Conservation (phyloP, 2,113 vertebrate species). For the Alexandromys fortis region DNA sequence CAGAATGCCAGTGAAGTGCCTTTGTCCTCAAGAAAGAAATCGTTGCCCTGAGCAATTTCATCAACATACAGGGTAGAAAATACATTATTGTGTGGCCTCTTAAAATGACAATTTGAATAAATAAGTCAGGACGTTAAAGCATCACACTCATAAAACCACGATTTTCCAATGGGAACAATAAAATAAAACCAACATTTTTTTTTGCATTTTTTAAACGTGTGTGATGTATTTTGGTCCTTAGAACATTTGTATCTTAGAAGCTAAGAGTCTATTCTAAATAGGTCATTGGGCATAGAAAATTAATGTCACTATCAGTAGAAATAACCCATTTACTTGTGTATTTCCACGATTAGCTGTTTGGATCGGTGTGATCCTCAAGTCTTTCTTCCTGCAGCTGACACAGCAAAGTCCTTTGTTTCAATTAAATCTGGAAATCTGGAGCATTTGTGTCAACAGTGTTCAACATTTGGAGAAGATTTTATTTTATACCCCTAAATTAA, state of each 20-base stretch:
- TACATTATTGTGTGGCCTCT: conserved; percentile 9
- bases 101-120: conserved; percentile 51
- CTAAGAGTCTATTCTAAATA: conserved; percentile 2
- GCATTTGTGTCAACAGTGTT: not conserved
- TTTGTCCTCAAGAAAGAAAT: conserved; percentile 50
- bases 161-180: conserved; percentile 24
- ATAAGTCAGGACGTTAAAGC: conserved; percentile 9
- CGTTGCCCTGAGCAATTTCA: conserved; percentile 40
- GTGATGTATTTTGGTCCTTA: not conserved
- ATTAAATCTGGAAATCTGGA: conserved; percentile 39
- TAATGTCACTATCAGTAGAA: conserved; percentile 16
- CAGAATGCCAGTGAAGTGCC: conserved; percentile 26
- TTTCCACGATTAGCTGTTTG: not conserved
- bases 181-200: conserved; percentile 53
- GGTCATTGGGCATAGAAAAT: conserved; percentile 27
- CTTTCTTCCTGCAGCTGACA: not conserved
- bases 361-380: not conserved
- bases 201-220: not conserved
- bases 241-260: not conserved
- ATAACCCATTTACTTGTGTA: conserved; percentile 29
- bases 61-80: conserved; percentile 43
- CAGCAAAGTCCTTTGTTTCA: conserved; percentile 31
- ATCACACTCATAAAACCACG: conserved; percentile 40
- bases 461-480: conserved; percentile 29
- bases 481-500: not conserved